Evolutionary conservation across 2,888 invertebrate genomes (phyloP), one percentile per base, ranked within the genome.

Genomic region (Macrophya annulata): DNA sequence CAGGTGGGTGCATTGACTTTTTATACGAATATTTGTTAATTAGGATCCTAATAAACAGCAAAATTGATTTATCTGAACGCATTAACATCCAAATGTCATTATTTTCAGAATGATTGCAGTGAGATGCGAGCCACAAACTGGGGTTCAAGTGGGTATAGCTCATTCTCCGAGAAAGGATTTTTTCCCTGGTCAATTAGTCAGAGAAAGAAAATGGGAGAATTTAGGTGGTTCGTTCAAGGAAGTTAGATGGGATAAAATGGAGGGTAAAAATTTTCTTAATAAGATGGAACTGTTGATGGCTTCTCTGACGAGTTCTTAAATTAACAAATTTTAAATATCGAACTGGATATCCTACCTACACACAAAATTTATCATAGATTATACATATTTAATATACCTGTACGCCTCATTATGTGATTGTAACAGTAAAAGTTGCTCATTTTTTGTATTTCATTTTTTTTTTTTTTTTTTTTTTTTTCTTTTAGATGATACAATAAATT

Each of bases 281-380:
- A 99, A 99, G 95, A 98, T 99, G 97, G 99, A 99, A 94, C 95
- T 98, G 89, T 95, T 99, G 6, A 98, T 99, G 98, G 99, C 99
- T 85, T 97, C 97, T 90, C 94, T 97, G 17, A 97, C 97, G 87
- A 97, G 97, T 91, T 96, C 96, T 87, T 96, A 96, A 89, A 68
- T 95, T 79, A 10, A 59, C 25, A 4, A 4, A 62, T 62, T 59
- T 55, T 40, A 8, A 77, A 4, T 55, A 4, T 51, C 15, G 51
- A 25, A 55, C 21, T 9, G 12, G 15, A 76, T 51, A 17, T 17
- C 43, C n/a, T 25, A 31, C 48, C 25, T 74, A 43, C 8, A 45
- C 43, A 65, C 6, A 21, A 65, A 17, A 40, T 40, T 8, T 71
- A 71, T 17, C 9, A 15, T 72, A 37, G 9, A 72, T 72, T 72